Conservation (phyloP, 2,113 vertebrate species). For the Anarhynchus alexandrinus region DNA sequence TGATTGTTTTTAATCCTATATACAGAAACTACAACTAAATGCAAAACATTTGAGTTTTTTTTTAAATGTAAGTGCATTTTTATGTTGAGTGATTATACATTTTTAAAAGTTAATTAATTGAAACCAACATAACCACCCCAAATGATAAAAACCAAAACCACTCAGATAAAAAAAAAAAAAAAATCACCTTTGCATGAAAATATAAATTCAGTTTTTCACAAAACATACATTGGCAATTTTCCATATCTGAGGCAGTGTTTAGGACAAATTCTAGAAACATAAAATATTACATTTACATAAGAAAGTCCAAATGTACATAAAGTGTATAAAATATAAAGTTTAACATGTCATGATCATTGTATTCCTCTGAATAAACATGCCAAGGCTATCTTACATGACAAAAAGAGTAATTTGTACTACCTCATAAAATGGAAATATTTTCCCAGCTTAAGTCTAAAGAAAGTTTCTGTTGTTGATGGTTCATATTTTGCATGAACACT, state of each 20-base stretch:
- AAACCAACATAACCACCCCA: neutral
- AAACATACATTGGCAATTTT: neutral
- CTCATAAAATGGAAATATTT: neutral
- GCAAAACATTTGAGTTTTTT: neutral
- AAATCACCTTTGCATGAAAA: neutral
- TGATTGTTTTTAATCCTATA: neutral
- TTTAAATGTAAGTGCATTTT: neutral
- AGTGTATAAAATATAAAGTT: neutral
- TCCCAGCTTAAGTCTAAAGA: neutral
- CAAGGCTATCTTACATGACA: neutral
- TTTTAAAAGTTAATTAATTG: neutral
- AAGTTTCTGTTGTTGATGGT: neutral
- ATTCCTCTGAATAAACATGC: neutral
- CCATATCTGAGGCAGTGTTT: neutral
- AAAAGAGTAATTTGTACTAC: neutral
- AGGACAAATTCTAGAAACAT: neutral
- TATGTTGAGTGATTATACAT: neutral
- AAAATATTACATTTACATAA: neutral
- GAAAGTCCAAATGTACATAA: neutral
- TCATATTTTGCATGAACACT: neutral
- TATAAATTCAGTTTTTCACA: neutral
- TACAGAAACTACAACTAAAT: neutral
- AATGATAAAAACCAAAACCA: fast-evolving
- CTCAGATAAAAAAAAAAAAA: fast-evolving
- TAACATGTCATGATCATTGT: neutral